phyloP scores from a whole-genome alignment of 1,140 invertebrate genomes.

The Pseudomyrmex pallidus region DNA sequence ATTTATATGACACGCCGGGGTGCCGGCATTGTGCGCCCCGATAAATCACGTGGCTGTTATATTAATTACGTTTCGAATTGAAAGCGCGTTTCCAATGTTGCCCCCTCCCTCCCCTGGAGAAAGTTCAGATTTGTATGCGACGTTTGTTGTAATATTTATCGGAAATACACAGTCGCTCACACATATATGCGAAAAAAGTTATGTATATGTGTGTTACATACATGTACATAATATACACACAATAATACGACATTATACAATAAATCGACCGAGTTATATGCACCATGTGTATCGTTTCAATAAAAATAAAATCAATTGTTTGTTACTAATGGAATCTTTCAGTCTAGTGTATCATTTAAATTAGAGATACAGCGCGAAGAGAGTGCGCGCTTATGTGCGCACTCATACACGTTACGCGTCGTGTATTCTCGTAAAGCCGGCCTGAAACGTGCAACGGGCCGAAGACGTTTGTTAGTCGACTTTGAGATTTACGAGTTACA shows the following conservation, averaged over 20 bases:
- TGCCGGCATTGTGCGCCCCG: constrained; percentile 30
- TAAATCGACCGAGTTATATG: background rate
- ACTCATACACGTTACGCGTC: constrained; percentile 11
- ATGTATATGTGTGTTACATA: background rate
- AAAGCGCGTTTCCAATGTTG: constrained; percentile 50
- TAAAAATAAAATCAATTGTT: constrained; percentile 21
- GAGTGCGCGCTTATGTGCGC: background rate
- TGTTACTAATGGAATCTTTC: constrained; percentile 18
- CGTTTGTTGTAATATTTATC: constrained; percentile 35
- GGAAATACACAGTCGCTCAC: constrained; percentile 16
- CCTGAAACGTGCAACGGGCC: constrained; percentile 12
- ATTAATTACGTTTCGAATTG: constrained; percentile 55
- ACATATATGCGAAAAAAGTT: too few species aligned
- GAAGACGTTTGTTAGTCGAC: constrained; percentile 65
- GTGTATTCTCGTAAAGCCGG: constrained; percentile 34
- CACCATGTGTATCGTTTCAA: background rate
- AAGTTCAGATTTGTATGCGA: constrained; percentile 53
- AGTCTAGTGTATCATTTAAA: background rate
- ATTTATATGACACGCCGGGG: constrained; percentile 60
- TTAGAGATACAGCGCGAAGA: background rate
- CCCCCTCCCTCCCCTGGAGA: constrained; percentile 8
- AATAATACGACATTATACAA: background rate
- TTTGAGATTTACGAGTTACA: constrained; percentile 66
- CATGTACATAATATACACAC: background rate
- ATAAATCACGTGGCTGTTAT: constrained; percentile 57